These are phyloP conservation scores for Eumacrocentrus americanus DNA, from an alignment of 2,888 invertebrate species.

Conservation along the genomic window DNA sequence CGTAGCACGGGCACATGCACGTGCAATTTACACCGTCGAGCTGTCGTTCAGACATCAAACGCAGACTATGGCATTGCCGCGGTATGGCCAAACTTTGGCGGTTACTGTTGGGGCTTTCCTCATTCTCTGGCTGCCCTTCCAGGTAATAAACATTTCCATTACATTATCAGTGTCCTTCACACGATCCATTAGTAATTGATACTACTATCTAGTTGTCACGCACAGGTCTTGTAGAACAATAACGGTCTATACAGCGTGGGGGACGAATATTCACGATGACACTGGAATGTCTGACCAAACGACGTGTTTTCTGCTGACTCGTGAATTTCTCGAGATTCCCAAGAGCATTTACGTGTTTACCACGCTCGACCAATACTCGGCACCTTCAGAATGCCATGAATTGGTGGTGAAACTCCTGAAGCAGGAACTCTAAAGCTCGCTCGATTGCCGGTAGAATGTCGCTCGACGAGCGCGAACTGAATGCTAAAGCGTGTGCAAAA, in stretches of 20 bases:
- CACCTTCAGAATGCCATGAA: conserved; percentile 5
- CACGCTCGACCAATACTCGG: neutral
- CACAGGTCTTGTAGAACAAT: too few species aligned
- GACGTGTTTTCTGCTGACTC: neutral
- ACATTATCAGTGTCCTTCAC: too few species aligned
- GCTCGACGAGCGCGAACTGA: conserved; percentile 1
- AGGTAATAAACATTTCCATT: conserved; percentile 56
- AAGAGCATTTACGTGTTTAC: conserved; percentile 6
- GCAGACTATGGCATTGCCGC: conserved; percentile 61
- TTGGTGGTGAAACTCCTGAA: neutral
- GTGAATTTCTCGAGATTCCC: neutral
- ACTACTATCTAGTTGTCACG: too few species aligned
- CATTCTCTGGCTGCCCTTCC: conserved; percentile 69
- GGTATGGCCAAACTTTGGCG: conserved; percentile 69
- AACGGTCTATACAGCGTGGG: too few species aligned
- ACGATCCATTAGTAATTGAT: too few species aligned
- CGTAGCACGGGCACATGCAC: conserved; percentile 69
- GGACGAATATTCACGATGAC: too few species aligned
- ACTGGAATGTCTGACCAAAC: conserved; percentile 9
- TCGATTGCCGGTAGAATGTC: neutral
- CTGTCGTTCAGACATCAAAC: conserved; percentile 63
- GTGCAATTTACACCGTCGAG: conserved; percentile 69
- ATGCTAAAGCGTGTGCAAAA: conserved; percentile 7
- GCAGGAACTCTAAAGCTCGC: neutral
- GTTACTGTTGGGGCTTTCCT: conserved; percentile 70